These are phyloP conservation scores for Diadophis punctatus DNA, from an alignment of 2,113 vertebrate genomes.

Conservation along the genomic window DNA sequence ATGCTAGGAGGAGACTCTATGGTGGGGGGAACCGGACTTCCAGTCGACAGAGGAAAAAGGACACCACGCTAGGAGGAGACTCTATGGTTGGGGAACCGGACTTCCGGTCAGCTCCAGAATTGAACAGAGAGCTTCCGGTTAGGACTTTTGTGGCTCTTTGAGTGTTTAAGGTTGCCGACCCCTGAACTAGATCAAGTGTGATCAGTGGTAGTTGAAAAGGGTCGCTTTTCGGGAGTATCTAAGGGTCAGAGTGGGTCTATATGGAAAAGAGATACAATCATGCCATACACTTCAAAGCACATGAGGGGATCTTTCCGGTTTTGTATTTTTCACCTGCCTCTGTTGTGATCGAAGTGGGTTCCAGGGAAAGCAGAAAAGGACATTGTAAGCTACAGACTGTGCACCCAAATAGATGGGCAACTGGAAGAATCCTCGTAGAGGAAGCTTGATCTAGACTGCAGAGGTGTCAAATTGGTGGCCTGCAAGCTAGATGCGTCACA, in stretches of 20 bases:
- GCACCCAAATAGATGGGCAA: not conserved
- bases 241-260: not conserved
- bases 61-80: too few species aligned
- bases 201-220: not conserved
- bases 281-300: not conserved
- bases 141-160: too few species aligned
- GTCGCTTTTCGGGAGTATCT: not conserved
- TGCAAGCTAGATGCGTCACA: too few species aligned
- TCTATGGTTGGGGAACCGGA: too few species aligned
- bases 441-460: not conserved
- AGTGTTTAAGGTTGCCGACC: too few species aligned
- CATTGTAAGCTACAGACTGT: not conserved
- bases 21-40: too few species aligned
- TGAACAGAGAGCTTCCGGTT: too few species aligned
- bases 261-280: not conserved
- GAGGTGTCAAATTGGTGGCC: too few species aligned
- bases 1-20: too few species aligned
- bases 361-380: not conserved
- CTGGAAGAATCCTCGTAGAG: not conserved
- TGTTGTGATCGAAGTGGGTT: not conserved
- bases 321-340: not conserved
- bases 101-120: too few species aligned
- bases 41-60: too few species aligned
- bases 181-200: not conserved
- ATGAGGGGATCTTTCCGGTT: not conserved